phyloP scores from a whole-genome alignment of 2,888 invertebrate genomes.

The Brachynemurus nebulosus region DNA sequence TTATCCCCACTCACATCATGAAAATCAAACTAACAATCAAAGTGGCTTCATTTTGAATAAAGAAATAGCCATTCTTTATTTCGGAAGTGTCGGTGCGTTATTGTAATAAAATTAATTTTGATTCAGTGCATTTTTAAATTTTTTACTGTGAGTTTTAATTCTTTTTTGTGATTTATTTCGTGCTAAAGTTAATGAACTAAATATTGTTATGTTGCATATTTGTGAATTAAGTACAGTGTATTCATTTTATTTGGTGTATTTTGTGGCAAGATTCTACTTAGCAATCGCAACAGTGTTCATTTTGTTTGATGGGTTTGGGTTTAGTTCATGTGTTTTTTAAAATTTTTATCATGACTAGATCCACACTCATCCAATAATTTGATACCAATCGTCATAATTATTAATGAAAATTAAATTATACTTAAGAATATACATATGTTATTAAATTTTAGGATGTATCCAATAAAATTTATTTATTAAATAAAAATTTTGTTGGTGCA shows the following conservation, averaged over 20 bases:
- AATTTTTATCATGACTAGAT: conserved; percentile 53
- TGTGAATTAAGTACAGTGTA: not conserved
- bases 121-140: too few relatives aligned
- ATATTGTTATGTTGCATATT: not conserved
- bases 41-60: conserved; percentile 12
- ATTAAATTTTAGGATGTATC: too few relatives aligned
- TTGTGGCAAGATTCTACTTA: not conserved
- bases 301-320: conserved; percentile 61
- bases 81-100: conserved; percentile 3
- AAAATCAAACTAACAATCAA: conserved; percentile 11
- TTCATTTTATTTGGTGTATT: not conserved
- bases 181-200: not conserved
- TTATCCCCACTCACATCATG: conserved; percentile 12
- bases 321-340: conserved; percentile 49
- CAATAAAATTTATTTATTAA: too few relatives aligned
- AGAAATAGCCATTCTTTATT: conserved; percentile 13
- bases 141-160: too few relatives aligned
- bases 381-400: too few relatives aligned
- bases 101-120: not conserved
- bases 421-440: too few relatives aligned
- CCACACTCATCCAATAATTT: conserved; percentile 62
- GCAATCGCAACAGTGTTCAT: conserved; percentile 22
- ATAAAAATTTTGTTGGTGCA: too few relatives aligned
- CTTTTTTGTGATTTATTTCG: not conserved
- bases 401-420: too few relatives aligned